phyloP scores from a whole-genome alignment of 1,140 invertebrate genomes.

The Aphaenogaster floridana region DNA sequence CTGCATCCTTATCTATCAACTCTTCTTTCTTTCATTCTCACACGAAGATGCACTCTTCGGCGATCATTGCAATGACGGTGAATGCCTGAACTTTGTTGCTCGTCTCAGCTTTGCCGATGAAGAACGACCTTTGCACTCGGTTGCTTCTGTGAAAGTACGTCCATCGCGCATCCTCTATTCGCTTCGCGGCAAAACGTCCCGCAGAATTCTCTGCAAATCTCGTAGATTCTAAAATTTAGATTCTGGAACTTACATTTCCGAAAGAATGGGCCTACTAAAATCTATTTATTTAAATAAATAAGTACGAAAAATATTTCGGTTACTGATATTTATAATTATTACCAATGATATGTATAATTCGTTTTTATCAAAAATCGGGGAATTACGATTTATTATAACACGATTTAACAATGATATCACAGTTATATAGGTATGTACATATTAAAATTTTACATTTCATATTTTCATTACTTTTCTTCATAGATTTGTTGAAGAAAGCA shows the following conservation, averaged over 20 bases:
- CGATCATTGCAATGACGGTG: conserved; percentile 74
- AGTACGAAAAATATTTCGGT: neutral
- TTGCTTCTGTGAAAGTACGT: conserved; percentile 76
- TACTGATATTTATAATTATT: neutral
- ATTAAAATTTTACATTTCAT: neutral
- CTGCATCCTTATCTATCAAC: conserved; percentile 17
- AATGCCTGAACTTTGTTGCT: conserved; percentile 82
- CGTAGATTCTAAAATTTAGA: neutral
- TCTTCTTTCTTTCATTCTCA: conserved; percentile 26
- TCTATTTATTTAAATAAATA: neutral
- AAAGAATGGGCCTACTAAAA: neutral
- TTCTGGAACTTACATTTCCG: neutral
- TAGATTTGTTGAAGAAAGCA: neutral
- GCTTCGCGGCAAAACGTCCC: neutral
- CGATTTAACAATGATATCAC: neutral
- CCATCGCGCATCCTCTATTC: conserved; percentile 51
- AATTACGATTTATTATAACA: neutral
- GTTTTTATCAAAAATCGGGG: neutral
- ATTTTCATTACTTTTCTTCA: neutral
- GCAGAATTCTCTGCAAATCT: neutral
- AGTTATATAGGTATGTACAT: neutral
- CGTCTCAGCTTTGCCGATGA: conserved; percentile 70
- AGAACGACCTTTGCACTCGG: conserved; percentile 75
- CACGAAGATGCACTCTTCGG: conserved; percentile 38
- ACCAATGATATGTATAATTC: neutral